A percentile compares a stretch with the other conserved stretches of the same genome.
Evolutionary conservation across 2,888 invertebrate species (phyloP).

Genomic region (Spodoptera picta): DNA sequence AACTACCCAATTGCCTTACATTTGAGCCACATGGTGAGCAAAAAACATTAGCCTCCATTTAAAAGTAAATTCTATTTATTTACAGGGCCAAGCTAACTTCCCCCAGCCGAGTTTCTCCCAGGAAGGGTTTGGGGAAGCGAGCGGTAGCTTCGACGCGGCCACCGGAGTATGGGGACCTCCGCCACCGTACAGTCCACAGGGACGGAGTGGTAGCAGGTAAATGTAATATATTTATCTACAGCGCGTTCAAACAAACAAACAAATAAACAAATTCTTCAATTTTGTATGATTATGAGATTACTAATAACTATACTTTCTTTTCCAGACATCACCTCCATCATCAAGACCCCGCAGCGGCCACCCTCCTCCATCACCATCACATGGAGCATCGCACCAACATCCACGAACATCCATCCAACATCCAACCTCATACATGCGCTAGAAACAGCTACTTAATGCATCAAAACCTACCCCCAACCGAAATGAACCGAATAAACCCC

Average conservation of each 20-base stretch:
- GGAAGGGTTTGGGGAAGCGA: constrained; percentile 88
- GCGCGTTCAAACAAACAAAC: too few species aligned
- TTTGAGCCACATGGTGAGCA: too few species aligned
- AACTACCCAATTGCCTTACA: too few species aligned
- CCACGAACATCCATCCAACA: constrained; percentile 63
- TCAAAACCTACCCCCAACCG: constrained; percentile 53
- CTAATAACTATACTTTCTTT: not conserved
- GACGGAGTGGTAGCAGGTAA: constrained; percentile 81
- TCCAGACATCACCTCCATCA: constrained; percentile 82
- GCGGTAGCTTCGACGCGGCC: constrained; percentile 87
- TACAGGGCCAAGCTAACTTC: constrained; percentile 59
- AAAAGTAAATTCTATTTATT: not conserved
- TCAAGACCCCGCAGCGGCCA: constrained; percentile 82
- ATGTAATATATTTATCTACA: too few species aligned
- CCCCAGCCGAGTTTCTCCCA: constrained; percentile 64
- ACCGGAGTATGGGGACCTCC: constrained; percentile 95
- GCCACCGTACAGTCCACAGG: constrained; percentile 95
- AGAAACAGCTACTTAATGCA: constrained; percentile 74
- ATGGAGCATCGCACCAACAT: constrained; percentile 72
- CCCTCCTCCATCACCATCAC: constrained; percentile 82
- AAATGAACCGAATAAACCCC: constrained; percentile 56
- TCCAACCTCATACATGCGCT: constrained; percentile 73
- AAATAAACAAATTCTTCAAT: too few species aligned
- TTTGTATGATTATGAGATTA: too few species aligned
- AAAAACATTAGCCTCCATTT: too few species aligned